Base-by-base conservation (phyloP, 2,797 vertebrate species). In the Cossypha niveicapilla region DNA sequence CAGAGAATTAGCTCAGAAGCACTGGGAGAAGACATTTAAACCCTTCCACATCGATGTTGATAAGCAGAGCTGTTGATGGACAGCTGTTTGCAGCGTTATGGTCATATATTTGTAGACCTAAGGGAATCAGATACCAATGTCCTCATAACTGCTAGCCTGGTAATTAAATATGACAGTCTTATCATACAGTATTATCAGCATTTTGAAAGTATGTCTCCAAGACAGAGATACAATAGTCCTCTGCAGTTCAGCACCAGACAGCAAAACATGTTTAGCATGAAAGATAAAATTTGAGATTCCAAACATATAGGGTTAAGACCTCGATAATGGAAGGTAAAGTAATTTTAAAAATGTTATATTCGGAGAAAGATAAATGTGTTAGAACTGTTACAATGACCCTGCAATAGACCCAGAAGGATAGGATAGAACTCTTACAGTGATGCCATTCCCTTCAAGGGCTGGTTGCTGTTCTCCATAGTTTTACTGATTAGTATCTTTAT, bases 111-210 rank as follows among this genome's bases (percentile, higher is more conserved):
- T 95, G 84, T 92, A 92, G 60, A 94, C 93, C 77, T 92, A 76
- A 89, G 86, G 74, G 92, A 92, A 93, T 87, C 93, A 87, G 94
- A 94, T 93, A 93, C 77, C 53, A 50, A 32, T 30, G 77, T 87
- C 74, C 81, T 91, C 67, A 61, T 94, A 94, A 93, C 86, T 82
- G 71, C 65, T 89, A 80, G 63, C 50, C 50, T 85, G 57, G 50
- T 94, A 94, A 95, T 96, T 96, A 94, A 79, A 91, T 82, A 89
- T 94, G 93, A 95, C 93, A 96, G 74, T 82, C 77, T 90, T 94
- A 94, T 96, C 94, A 82, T 32, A 27, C 23, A 68, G 35, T 67
- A 82, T 96, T 95, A 94, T 87, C 88, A 91, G 62, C 42, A 83
- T 89, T 95, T 90, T 93, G 80, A 79, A 94, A 94, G 71, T 67